phyloP scores from a whole-genome alignment of 2,888 invertebrate genomes.

The Agrochola lychnidis region DNA sequence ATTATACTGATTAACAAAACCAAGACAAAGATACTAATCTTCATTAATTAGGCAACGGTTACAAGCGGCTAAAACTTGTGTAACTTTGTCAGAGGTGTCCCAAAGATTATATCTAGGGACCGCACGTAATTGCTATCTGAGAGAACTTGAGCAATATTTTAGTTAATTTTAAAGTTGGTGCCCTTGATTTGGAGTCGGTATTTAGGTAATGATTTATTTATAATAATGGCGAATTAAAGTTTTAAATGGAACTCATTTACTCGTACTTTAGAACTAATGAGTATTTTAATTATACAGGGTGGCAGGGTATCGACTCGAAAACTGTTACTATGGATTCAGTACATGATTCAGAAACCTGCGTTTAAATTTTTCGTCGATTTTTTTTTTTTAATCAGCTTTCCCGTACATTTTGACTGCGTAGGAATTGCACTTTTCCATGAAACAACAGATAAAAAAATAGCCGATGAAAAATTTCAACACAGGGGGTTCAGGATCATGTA shows the following conservation, averaged over 20 bases:
- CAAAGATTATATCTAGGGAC: constrained; percentile 51
- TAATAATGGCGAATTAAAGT: background rate
- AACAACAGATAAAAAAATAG: no score
- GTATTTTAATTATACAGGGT: no score
- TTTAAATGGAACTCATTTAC: background rate
- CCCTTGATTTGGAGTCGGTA: constrained; percentile 11
- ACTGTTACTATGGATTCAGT: no score
- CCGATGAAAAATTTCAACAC: no score
- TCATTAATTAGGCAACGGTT: constrained; percentile 44
- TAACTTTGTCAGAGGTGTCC: constrained; percentile 30
- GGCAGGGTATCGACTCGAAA: no score
- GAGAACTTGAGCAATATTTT: constrained; percentile 60
- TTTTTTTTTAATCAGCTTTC: no score
- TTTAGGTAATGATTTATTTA: constrained; percentile 33
- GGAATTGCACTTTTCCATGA: no score
- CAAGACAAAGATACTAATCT: constrained; percentile 24
- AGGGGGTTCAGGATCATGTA: no score
- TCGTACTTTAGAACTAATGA: no score
- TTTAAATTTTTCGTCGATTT: no score
- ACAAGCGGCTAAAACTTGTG: constrained; percentile 29
- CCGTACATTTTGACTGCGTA: no score
- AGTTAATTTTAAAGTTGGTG: constrained; percentile 51
- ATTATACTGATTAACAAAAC: constrained; percentile 30
- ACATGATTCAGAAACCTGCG: no score
- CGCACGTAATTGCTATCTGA: constrained; percentile 26